phyloP scores from a whole-genome alignment of 2,113 vertebrate genomes.

The Leptobrachium leishanense region DNA sequence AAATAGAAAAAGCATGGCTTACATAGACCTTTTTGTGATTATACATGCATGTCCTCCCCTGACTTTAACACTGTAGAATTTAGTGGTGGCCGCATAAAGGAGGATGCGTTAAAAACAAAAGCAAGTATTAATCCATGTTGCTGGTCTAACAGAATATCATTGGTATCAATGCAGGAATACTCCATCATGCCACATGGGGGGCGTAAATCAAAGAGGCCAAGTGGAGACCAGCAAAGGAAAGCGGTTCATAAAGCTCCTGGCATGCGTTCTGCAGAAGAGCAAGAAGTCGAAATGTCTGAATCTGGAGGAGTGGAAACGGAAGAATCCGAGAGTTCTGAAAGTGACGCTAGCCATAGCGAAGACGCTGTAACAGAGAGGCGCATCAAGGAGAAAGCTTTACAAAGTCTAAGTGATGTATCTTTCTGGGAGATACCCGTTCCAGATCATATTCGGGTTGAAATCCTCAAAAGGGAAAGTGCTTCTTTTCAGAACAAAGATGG shows the following conservation, averaged over 20 bases:
- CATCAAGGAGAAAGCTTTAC: no score
- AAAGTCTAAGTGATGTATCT: background rate
- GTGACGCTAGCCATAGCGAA: background rate
- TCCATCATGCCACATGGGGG: slow-evolving; percentile 1
- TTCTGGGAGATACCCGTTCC: background rate
- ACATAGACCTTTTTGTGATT: no score
- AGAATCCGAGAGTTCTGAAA: background rate
- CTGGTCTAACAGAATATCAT: background rate
- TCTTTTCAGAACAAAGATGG: background rate
- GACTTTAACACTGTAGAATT: no score
- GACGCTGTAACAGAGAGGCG: background rate
- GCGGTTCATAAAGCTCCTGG: background rate
- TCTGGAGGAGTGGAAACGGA: background rate
- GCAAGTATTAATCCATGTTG: no score
- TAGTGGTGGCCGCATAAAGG: no score
- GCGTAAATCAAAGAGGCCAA: slow-evolving; percentile 3
- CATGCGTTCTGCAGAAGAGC: background rate
- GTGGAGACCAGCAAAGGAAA: slow-evolving; percentile 7
- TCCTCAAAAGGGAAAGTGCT: no score
- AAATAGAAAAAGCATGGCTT: no score
- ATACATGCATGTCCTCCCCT: no score
- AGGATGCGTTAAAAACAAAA: no score
- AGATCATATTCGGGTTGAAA: no score
- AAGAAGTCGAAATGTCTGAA: background rate
- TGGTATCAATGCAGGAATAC: background rate